These are phyloP conservation scores for Enteromius trimaculatus DNA, from an alignment of 2,797 vertebrate species.

Conservation along the genomic window DNA sequence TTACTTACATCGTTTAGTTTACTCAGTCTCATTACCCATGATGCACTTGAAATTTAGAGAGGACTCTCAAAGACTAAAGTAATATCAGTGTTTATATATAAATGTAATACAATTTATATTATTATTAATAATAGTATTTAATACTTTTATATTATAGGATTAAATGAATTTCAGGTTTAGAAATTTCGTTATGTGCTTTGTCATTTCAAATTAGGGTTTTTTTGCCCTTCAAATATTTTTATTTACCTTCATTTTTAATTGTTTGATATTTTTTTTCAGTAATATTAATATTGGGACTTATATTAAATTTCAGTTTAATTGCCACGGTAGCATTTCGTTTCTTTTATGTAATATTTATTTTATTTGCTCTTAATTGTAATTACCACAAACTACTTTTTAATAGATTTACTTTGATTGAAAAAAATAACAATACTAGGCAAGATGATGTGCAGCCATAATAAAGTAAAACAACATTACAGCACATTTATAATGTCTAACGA, in stretches of 20 bases:
- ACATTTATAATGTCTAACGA: constrained; percentile 1
- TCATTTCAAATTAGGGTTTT: not conserved
- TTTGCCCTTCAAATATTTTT: not conserved
- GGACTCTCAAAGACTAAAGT: not conserved
- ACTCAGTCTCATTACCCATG: constrained; percentile 16
- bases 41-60: not conserved
- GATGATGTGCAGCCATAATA: not conserved
- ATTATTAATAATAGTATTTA: not conserved
- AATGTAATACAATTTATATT: too few relatives aligned
- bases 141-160: not conserved
- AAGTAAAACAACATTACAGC: not conserved
- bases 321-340: not conserved
- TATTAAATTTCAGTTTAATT: not conserved
- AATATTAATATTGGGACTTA: not conserved
- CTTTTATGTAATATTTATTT: not conserved
- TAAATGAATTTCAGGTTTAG: not conserved
- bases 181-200: not conserved
- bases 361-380: not conserved
- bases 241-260: not conserved
- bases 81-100: not conserved
- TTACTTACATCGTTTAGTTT: constrained; percentile 43
- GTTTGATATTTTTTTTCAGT: not conserved
- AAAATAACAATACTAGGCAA: not conserved
- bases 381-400: not conserved
- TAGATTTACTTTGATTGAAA: not conserved